phyloP scores from a whole-genome alignment of 2,888 invertebrate genomes.

The Argynnis bischoffii region DNA sequence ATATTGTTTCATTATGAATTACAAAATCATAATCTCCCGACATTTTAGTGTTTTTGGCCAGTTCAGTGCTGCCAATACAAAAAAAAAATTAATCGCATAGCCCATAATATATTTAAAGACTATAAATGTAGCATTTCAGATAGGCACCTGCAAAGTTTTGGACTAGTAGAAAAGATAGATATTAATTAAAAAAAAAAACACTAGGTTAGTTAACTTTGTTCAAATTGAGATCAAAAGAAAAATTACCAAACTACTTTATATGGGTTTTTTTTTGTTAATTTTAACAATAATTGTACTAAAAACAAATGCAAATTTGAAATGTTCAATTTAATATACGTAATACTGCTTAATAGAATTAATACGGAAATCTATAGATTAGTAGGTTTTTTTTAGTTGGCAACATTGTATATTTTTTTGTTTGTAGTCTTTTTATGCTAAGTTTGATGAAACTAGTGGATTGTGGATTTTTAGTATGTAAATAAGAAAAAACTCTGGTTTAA shows the following conservation, averaged over 20 bases:
- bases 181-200: slow-evolving; percentile 45
- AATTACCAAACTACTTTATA: slow-evolving; percentile 34
- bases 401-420: slow-evolving; percentile 20
- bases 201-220: slow-evolving; percentile 53
- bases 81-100: slow-evolving; percentile 1
- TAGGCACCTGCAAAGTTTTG: slow-evolving; percentile 39
- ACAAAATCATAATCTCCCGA: too few relatives aligned
- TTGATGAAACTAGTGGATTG: background rate
- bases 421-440: slow-evolving; percentile 15
- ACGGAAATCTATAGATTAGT: slow-evolving; percentile 13
- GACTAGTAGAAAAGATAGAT: slow-evolving; percentile 40
- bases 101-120: background rate
- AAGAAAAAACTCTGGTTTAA: too few relatives aligned
- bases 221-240: slow-evolving; percentile 59
- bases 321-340: slow-evolving; percentile 28
- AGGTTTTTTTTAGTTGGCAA: slow-evolving; percentile 32
- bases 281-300: slow-evolving; percentile 32
- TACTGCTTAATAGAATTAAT: slow-evolving; percentile 24
- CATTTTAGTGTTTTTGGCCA: too few relatives aligned
- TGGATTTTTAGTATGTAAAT: background rate
- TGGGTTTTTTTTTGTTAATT: slow-evolving; percentile 7
- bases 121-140: slow-evolving; percentile 30
- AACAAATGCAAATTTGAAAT: slow-evolving; percentile 44
- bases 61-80: too few relatives aligned
- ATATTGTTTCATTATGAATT: too few relatives aligned